A percentile compares a stretch with the other conserved stretches of the same genome.
phyloP scores from a whole-genome alignment of 2,888 invertebrate species.

The Microctonus hyperodae region DNA sequence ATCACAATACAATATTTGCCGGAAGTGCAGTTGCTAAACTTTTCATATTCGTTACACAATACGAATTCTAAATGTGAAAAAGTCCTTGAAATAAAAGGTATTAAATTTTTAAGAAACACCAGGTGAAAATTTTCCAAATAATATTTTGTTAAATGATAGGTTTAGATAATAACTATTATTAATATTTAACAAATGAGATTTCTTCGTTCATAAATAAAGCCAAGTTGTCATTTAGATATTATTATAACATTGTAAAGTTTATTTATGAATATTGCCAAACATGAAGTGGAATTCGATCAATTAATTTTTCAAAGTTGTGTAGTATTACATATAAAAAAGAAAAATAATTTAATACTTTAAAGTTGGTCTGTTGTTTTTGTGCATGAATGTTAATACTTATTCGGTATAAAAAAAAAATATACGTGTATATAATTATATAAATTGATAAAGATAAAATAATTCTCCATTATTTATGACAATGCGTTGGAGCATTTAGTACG shows the following conservation, averaged over 20 bases:
- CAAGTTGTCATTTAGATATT: neutral
- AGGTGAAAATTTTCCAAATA: too few species aligned
- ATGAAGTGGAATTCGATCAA: neutral
- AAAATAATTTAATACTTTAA: neutral
- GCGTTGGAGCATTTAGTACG: neutral
- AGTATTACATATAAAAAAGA: neutral
- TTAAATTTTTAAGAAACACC: too few species aligned
- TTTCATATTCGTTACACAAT: slow-evolving; percentile 85
- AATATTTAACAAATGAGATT: neutral
- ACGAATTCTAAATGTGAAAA: slow-evolving; percentile 80
- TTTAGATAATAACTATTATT: neutral
- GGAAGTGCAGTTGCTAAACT: slow-evolving; percentile 88
- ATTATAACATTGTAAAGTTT: neutral
- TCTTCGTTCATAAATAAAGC: neutral
- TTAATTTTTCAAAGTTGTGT: neutral
- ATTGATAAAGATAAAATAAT: slow-evolving; percentile 13
- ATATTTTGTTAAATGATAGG: too few species aligned
- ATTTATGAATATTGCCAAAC: neutral
- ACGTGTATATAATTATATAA: too few species aligned
- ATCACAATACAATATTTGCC: slow-evolving; percentile 74
- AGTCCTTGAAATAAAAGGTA: too few species aligned
- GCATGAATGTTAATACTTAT: slow-evolving; percentile 21
- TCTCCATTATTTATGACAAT: slow-evolving; percentile 2
- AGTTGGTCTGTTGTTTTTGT: neutral
- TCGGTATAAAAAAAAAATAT: slow-evolving; percentile 20